Conservation (phyloP, 2,888 invertebrate genomes). For the Eristalis intricaria region DNA sequence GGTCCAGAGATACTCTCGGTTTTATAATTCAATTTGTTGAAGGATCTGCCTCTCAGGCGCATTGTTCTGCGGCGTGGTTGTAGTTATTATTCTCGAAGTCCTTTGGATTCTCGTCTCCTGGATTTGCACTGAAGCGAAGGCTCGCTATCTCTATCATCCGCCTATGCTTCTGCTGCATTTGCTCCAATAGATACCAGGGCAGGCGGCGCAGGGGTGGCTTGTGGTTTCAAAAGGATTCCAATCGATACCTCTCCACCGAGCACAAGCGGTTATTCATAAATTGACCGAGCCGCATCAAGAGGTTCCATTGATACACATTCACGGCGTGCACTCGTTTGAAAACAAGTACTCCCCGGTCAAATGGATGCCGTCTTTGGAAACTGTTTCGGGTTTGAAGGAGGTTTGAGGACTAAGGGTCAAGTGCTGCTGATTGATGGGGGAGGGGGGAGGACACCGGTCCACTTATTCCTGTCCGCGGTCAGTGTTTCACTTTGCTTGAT, state of each 20-base stretch:
- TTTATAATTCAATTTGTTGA: slow-evolving; percentile 67
- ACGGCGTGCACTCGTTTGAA: background rate
- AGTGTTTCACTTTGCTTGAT: no score
- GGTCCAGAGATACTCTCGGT: slow-evolving; percentile 46
- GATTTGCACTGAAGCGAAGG: background rate
- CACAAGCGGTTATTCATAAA: background rate
- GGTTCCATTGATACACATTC: background rate
- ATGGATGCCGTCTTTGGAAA: background rate
- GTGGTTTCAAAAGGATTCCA: background rate
- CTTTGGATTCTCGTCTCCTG: background rate
- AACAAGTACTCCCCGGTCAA: background rate
- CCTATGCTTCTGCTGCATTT: background rate
- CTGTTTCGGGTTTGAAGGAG: background rate
- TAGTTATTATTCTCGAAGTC: slow-evolving; percentile 32
- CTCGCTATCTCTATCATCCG: no score
- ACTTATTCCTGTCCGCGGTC: no score
- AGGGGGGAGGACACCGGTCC: no score
- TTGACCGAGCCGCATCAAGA: background rate
- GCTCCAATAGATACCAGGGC: background rate
- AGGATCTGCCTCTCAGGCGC: slow-evolving; percentile 27
- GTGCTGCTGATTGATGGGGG: no score
- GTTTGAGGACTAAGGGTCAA: background rate
- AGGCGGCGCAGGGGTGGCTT: background rate
- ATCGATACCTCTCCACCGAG: background rate
- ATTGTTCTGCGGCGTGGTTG: slow-evolving; percentile 39